Base-by-base conservation (phyloP, 2,113 vertebrate genomes). In the Amazona guildingii region DNA sequence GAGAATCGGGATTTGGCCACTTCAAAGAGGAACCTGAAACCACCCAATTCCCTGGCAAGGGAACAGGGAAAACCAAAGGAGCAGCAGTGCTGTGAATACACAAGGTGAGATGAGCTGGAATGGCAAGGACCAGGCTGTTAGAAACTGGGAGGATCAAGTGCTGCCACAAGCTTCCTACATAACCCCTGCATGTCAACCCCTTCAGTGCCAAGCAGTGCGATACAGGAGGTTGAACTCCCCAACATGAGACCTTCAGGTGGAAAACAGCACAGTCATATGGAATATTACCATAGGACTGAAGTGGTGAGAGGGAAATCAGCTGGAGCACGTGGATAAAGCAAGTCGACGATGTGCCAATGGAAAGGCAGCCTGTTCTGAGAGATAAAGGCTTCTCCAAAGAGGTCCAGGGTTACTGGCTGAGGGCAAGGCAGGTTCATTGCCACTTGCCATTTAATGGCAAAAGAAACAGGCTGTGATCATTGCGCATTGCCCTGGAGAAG, bases 241-340 rank as follows among this genome's bases (percentile, higher is more conserved):
- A 0, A 4, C 3, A 6, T 0, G 2, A 70, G 49, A 72, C n/a
- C 76, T 46, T 48, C 63, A 3, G 37, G 5, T 41, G 43, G 55
- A 41, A 74, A 57, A 17, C 51, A 15, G 23, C 17, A 8, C 5
- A 23, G 44, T 35, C 17, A 2, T 13, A 9, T 4, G 49, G 70
- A 59, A 29, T 3, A 7, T 25, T 7, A 16, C 64, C 27, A 8
- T 31, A n/a, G 28, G 48, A 7, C 59, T n/a, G 54, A 75, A 48
- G 48, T 0, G 7, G 16, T 16, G 37, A 15, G 29, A 37, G 48
- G 48, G 37, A 49, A 64, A 31, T 29, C 62, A 64, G 63, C 69
- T 20, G 25, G 68, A 63, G 28, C 57, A 35, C 41, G 4, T 1
- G 10, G 44, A n/a, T 57, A 17, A 54, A 25, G 44, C 3, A n/a